Evolutionary conservation across 2,113 vertebrate genomes (phyloP).

Genomic region (Gallinago media): DNA sequence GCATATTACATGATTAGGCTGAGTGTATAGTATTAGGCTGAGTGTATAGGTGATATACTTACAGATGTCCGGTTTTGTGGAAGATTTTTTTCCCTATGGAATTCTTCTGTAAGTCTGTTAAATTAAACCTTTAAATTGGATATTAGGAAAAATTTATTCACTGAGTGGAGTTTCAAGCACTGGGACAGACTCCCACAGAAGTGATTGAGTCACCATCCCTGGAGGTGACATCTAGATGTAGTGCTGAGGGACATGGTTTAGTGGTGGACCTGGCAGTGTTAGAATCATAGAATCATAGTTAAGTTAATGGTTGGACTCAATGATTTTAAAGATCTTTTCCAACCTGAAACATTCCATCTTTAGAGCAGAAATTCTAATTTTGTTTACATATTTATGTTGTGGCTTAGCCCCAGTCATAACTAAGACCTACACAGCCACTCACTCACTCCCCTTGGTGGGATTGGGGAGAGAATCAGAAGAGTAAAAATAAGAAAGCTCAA

Average conservation of each 20-base stretch:
- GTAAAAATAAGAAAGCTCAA: neutral
- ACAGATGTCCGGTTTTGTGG: neutral
- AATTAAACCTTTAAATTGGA: neutral
- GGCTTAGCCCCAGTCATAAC: neutral
- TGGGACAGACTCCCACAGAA: neutral
- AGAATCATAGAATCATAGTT: no score
- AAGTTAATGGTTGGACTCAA: neutral
- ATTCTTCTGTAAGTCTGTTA: neutral
- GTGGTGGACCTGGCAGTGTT: neutral
- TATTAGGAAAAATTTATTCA: neutral
- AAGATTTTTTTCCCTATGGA: neutral
- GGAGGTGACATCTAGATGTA: fast-evolving
- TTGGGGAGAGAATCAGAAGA: neutral
- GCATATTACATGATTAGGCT: neutral
- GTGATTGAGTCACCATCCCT: no score
- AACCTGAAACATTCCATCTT: neutral
- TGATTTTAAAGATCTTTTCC: neutral
- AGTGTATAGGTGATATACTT: neutral
- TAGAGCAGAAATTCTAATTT: neutral
- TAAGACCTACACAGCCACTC: fast-evolving
- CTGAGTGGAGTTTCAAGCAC: neutral
- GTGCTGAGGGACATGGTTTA: neutral
- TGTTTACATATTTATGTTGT: fast-evolving
- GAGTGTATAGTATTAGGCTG: neutral
- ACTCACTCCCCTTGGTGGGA: fast-evolving